Conservation (phyloP, 2,113 vertebrate genomes). For the Lasiurus cinereus region DNA sequence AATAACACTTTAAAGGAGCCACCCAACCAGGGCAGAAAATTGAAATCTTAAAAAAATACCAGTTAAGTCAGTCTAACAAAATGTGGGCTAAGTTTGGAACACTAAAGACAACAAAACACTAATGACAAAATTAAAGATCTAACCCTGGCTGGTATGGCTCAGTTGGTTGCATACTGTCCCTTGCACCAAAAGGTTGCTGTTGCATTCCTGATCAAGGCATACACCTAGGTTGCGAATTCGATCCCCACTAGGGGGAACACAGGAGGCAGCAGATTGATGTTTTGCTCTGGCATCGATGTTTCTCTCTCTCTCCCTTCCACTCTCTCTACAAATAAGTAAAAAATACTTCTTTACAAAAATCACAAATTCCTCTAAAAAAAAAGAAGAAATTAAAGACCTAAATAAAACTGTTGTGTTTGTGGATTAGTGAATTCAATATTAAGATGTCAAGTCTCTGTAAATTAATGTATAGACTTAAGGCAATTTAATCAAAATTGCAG, state of each 20-base stretch:
- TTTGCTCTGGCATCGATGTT: too few relatives aligned
- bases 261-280: background rate
- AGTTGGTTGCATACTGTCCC: background rate
- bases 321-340: too few relatives aligned
- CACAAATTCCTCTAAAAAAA: background rate
- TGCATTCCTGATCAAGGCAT: background rate
- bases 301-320: too few relatives aligned
- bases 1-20: background rate
- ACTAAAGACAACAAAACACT: constrained; percentile 23
- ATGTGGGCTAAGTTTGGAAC: background rate
- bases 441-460: constrained; percentile 19
- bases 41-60: background rate
- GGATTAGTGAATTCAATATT: background rate
- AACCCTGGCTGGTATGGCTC: background rate
- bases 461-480: constrained; percentile 17
- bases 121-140: background rate
- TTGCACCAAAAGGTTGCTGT: background rate
- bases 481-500: constrained; percentile 1
- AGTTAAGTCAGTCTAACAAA: background rate
- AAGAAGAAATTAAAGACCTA: background rate
- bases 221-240: background rate
- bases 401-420: background rate
- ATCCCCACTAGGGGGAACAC: background rate
- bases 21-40: background rate
- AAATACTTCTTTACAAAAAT: too few relatives aligned